A percentile compares a stretch with the other conserved stretches of the same genome.
phyloP scores from a whole-genome alignment of 2,797 vertebrate genomes.

The Parotocinclus haroldoi region DNA sequence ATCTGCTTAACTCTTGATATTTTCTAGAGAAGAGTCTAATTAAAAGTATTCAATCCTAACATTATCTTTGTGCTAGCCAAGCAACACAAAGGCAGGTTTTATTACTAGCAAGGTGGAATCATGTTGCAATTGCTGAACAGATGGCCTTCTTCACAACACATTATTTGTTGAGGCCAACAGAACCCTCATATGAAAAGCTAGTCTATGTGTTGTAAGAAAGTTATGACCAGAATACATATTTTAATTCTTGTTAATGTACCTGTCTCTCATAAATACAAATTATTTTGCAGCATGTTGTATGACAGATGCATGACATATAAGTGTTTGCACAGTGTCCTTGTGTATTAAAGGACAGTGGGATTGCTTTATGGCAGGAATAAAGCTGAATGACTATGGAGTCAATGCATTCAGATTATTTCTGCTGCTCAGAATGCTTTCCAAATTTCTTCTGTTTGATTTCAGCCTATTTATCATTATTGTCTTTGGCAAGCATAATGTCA shows the following conservation, averaged over 20 bases:
- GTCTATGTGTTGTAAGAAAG: slow-evolving; percentile 51
- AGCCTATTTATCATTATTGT: slow-evolving; percentile 83
- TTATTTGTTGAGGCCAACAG: slow-evolving; percentile 70
- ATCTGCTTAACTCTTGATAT: slow-evolving; percentile 23
- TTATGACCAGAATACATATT: slow-evolving; percentile 18
- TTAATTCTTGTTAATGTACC: slow-evolving; percentile 37
- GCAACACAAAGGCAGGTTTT: slow-evolving; percentile 56
- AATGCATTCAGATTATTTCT: slow-evolving; percentile 68
- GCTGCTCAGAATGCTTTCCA: slow-evolving; percentile 68
- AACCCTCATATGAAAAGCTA: slow-evolving; percentile 81
- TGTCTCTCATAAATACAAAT: slow-evolving; percentile 32
- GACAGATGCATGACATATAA: slow-evolving; percentile 50
- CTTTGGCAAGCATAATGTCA: slow-evolving; percentile 81
- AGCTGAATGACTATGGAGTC: slow-evolving; percentile 29
- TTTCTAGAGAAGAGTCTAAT: neutral
- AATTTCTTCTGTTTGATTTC: slow-evolving; percentile 76
- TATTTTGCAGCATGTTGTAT: neutral
- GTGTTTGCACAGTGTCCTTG: slow-evolving; percentile 76
- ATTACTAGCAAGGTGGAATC: slow-evolving; percentile 56
- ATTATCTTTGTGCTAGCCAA: slow-evolving; percentile 51
- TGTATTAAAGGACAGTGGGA: slow-evolving; percentile 42
- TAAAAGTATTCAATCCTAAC: neutral
- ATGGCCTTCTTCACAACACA: slow-evolving; percentile 82
- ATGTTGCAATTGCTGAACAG: slow-evolving; percentile 82
- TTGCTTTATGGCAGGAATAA: slow-evolving; percentile 46